Conservation (phyloP, 2,113 vertebrate species). For the Penelope pileata region DNA sequence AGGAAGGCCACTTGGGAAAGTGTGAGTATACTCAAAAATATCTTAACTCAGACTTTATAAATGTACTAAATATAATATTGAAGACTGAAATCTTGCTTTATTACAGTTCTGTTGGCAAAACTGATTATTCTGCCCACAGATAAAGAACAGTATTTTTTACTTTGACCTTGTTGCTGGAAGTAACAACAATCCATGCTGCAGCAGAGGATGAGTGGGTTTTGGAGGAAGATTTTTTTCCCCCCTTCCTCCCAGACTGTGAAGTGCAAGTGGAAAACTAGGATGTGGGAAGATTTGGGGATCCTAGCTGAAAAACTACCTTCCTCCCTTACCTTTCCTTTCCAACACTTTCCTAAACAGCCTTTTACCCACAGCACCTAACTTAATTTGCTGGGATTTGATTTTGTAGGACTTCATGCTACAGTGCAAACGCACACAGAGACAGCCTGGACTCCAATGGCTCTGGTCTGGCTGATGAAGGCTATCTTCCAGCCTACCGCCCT, state of each 20-base stretch:
- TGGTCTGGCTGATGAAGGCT: not conserved
- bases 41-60: not conserved
- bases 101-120: not conserved
- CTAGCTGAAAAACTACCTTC: not conserved
- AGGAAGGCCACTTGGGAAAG: not conserved
- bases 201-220: not conserved
- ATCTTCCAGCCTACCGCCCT: too few relatives aligned
- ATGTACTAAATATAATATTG: not conserved
- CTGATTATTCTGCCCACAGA: not conserved
- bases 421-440: not conserved
- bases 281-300: not conserved
- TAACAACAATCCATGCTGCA: not conserved
- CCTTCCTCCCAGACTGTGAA: not conserved
- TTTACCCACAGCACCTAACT: not conserved
- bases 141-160: not conserved
- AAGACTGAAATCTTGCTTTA: not conserved
- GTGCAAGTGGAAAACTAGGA: not conserved
- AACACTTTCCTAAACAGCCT: not conserved
- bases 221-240: not conserved
- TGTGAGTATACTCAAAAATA: not conserved
- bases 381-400: not conserved
- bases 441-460: not conserved
- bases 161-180: not conserved
- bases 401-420: not conserved
- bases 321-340: not conserved